These are phyloP conservation scores for Urocitellus parryii DNA, from an alignment of 2,113 vertebrate genomes.

Conservation along the genomic window DNA sequence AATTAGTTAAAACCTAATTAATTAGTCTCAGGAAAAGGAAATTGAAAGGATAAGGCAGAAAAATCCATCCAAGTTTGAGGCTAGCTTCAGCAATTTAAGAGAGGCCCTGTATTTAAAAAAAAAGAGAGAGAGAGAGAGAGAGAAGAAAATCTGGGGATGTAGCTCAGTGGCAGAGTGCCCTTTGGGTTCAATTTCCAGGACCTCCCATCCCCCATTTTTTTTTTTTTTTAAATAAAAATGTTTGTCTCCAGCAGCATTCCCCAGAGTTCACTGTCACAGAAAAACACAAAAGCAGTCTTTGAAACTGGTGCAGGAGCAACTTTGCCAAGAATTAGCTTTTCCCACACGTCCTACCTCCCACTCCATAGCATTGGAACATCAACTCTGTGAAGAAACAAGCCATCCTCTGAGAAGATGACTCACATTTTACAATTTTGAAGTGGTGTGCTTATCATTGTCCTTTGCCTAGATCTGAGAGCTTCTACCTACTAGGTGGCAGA, in stretches of 20 bases:
- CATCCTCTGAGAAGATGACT: background rate
- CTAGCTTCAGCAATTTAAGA: no score
- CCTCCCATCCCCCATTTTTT: no score
- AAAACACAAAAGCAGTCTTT: slow-evolving; percentile 33
- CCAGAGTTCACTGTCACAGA: slow-evolving; percentile 24
- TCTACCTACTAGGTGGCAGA: slow-evolving; percentile 41
- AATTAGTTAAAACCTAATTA: background rate
- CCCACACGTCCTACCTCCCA: background rate
- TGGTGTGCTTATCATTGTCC: background rate
- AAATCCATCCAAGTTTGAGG: no score
- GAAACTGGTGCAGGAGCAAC: background rate
- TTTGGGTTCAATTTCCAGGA: background rate
- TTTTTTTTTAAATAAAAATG: slow-evolving; percentile 62
- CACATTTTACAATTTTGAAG: background rate
- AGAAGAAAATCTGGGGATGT: background rate
- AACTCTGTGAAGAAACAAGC: background rate
- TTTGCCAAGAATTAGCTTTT: background rate
- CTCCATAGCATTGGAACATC: background rate
- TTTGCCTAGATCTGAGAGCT: slow-evolving; percentile 19
- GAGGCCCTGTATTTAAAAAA: no score
- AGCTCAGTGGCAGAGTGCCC: background rate
- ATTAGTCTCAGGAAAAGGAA: background rate
- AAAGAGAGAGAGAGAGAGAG: fast-evolving
- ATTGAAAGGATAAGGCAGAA: background rate
- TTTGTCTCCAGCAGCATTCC: slow-evolving; percentile 31